phyloP scores from a whole-genome alignment of 2,113 vertebrate genomes.

The Vidua macroura region DNA sequence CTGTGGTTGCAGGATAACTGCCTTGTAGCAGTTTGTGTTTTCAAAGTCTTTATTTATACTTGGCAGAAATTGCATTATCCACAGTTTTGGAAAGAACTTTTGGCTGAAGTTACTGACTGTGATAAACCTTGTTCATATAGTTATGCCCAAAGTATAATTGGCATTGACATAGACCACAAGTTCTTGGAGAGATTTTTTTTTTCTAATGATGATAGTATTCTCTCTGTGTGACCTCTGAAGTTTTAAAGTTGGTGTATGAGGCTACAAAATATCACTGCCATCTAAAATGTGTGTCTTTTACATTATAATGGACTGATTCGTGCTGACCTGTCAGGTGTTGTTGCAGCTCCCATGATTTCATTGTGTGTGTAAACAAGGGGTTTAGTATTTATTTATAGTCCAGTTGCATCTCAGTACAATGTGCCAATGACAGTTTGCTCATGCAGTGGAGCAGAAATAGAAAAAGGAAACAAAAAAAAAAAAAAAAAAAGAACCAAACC shows the following conservation, averaged over 20 bases:
- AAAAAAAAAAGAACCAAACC: not conserved
- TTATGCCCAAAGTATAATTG: not conserved
- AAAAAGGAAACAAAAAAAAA: not conserved
- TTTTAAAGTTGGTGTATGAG: not conserved
- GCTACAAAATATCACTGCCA: not conserved
- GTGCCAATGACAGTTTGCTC: not conserved
- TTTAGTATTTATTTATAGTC: not conserved
- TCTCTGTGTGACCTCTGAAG: not conserved
- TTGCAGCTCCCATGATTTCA: not conserved
- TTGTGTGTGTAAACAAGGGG: not conserved
- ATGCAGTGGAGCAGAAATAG: not conserved
- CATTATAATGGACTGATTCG: not conserved
- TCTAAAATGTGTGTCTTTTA: not conserved
- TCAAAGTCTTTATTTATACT: conserved; percentile 35
- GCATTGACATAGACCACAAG: not conserved
- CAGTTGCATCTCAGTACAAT: not conserved
- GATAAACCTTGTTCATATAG: not conserved
- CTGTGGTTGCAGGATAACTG: not conserved
- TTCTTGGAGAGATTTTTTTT: not conserved
- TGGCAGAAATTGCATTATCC: conserved; percentile 31
- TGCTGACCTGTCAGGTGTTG: not conserved
- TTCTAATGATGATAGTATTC: not conserved
- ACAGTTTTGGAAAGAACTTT: conserved; percentile 13
- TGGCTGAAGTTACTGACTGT: conserved; percentile 47
- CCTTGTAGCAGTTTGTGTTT: not conserved